phyloP scores from a whole-genome alignment of 2,888 invertebrate species.

The Trilocha varians region DNA sequence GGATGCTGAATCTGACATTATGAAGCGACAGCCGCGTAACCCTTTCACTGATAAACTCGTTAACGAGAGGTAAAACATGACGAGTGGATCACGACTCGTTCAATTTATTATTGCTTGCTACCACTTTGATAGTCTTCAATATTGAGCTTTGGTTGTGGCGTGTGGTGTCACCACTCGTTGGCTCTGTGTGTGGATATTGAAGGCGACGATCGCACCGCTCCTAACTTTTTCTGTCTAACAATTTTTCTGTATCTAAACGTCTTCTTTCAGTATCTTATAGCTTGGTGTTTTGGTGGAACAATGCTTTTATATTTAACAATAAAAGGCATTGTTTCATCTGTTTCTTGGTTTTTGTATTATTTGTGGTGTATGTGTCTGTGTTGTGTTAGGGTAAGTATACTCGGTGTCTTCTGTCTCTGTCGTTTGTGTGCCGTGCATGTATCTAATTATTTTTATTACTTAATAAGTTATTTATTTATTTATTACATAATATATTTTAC shows the following conservation, averaged over 20 bases:
- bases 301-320: constrained; percentile 35
- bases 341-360: constrained; percentile 33
- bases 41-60: constrained; percentile 98
- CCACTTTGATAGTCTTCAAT: constrained; percentile 66
- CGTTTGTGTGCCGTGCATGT: constrained; percentile 56
- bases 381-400: constrained; percentile 58
- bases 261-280: constrained; percentile 54
- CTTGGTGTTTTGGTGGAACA: constrained; percentile 58
- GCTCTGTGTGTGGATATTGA: constrained; percentile 50
- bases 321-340: constrained; percentile 57
- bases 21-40: constrained; percentile 98
- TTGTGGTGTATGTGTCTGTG: constrained; percentile 28
- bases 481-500: constrained; percentile 32
- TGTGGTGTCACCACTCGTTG: constrained; percentile 45
- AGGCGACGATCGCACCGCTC: constrained; percentile 67
- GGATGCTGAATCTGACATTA: constrained; percentile 98
- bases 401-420: constrained; percentile 58
- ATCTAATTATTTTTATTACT: constrained; percentile 30
- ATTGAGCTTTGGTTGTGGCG: constrained; percentile 66
- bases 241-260: constrained; percentile 54
- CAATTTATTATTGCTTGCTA: constrained; percentile 68
- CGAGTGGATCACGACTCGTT: constrained; percentile 53
- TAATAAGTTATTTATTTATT: constrained; percentile 33
- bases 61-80: constrained; percentile 91
- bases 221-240: constrained; percentile 57